Conservation (phyloP, 2,888 invertebrate species). For the Coelinius sp. region DNA sequence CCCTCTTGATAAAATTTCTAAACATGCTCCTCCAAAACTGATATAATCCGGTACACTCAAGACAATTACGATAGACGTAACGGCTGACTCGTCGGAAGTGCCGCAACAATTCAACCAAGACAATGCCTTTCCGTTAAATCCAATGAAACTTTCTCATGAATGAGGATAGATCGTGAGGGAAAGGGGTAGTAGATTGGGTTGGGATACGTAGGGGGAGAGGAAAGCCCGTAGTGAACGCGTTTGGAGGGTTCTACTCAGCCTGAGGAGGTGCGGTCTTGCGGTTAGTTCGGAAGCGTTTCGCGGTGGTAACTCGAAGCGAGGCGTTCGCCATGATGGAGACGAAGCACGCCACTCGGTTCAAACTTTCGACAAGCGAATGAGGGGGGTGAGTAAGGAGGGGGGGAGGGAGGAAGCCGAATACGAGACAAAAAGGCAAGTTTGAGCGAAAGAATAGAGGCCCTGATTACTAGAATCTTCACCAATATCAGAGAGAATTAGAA, state of each 20-base stretch:
- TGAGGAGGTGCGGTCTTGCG: slow-evolving; percentile 43
- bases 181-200: neutral
- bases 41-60: slow-evolving; percentile 19
- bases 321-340: slow-evolving; percentile 53
- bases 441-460: too few relatives aligned
- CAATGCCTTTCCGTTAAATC: slow-evolving; percentile 49
- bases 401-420: neutral
- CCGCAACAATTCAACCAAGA: slow-evolving; percentile 43
- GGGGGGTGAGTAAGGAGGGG: slow-evolving; percentile 22
- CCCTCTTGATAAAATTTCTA: neutral
- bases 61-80: slow-evolving; percentile 20
- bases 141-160: slow-evolving; percentile 47
- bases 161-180: slow-evolving; percentile 32
- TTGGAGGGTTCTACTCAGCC: slow-evolving; percentile 25
- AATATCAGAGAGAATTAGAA: too few relatives aligned
- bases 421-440: neutral
- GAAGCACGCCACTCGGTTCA: slow-evolving; percentile 54
- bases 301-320: slow-evolving; percentile 48
- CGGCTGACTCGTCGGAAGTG: slow-evolving; percentile 41
- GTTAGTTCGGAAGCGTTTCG: slow-evolving; percentile 52
- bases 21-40: neutral
- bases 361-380: slow-evolving; percentile 53
- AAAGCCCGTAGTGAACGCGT: slow-evolving; percentile 40
- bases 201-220: slow-evolving; percentile 25
- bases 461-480: too few relatives aligned